Percentiles rank a stretch among this genome's conserved stretches.
These are phyloP conservation scores for Amblyjoppa proteus DNA, from an alignment of 2,888 invertebrate genomes.

Conservation along the genomic window DNA sequence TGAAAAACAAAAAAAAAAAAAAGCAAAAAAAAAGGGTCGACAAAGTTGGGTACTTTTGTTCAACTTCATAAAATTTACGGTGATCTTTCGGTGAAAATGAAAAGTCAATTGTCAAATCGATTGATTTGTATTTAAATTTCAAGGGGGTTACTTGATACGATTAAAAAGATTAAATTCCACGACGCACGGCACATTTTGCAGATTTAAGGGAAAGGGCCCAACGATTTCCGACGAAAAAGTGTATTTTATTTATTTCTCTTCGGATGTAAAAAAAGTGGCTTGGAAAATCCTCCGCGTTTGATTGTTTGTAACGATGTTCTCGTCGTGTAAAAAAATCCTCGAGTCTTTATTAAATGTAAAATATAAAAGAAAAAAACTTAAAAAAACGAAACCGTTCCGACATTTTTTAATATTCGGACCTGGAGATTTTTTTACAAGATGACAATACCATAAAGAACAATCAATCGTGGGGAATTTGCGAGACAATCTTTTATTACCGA, in stretches of 20 bases:
- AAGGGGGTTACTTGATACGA: background rate
- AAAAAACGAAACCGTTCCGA: background rate
- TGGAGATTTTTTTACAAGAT: background rate
- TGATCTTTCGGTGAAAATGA: background rate
- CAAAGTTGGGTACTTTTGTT: background rate
- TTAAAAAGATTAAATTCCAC: background rate
- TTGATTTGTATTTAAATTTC: background rate
- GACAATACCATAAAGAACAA: background rate
- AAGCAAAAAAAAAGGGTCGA: conserved; percentile 4
- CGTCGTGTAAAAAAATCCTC: background rate
- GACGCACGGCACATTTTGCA: background rate
- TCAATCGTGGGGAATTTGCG: background rate
- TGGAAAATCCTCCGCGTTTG: background rate
- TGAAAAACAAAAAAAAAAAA: background rate
- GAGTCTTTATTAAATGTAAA: background rate
- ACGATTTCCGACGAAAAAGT: background rate
- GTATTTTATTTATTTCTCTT: background rate
- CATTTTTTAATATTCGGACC: background rate
- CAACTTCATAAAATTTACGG: background rate
- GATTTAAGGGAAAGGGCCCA: background rate
- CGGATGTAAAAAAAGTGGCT: background rate
- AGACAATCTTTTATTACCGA: background rate
- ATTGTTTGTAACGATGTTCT: background rate
- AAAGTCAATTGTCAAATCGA: conserved; percentile 25
- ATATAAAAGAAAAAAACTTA: background rate